These are phyloP conservation scores for Drosophila suboccidentalis DNA, from an alignment of 2,888 invertebrate genomes.

Conservation along the genomic window DNA sequence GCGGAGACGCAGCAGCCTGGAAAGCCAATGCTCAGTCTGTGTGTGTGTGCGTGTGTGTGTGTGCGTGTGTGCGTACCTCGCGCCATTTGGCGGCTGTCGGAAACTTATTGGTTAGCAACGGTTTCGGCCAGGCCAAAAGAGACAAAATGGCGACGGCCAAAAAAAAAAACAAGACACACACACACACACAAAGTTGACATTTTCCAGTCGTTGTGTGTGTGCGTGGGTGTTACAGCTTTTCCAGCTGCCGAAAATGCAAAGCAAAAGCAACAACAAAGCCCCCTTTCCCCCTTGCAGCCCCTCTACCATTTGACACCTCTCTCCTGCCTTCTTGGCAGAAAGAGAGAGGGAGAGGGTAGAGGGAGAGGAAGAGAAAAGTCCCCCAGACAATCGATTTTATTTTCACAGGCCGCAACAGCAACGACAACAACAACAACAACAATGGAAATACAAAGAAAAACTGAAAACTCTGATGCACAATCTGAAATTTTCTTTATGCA, in stretches of 20 bases:
- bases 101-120: constrained; percentile 75
- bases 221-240: constrained; percentile 48
- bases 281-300: background rate
- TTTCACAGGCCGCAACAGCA: constrained; percentile 27
- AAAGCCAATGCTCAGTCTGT: constrained; percentile 29
- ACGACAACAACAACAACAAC: background rate
- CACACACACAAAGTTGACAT: constrained; percentile 46
- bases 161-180: background rate
- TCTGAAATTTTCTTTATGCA: constrained; percentile 45
- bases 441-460: constrained; percentile 10
- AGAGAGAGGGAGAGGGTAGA: background rate
- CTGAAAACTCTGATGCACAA: constrained; percentile 36
- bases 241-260: constrained; percentile 63
- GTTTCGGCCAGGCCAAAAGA: constrained; percentile 25
- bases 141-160: constrained; percentile 28
- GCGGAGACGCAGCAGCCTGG: constrained; percentile 63
- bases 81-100: constrained; percentile 74
- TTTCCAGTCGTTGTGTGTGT: constrained; percentile 50
- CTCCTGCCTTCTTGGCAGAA: too few species aligned
- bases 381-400: constrained; percentile 54
- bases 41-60: background rate
- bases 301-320: background rate
- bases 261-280: constrained; percentile 26
- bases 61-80: constrained; percentile 56
- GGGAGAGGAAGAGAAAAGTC: background rate